Evolutionary conservation across 2,797 vertebrate genomes (phyloP).

Genomic region (Diceros bicornis): DNA sequence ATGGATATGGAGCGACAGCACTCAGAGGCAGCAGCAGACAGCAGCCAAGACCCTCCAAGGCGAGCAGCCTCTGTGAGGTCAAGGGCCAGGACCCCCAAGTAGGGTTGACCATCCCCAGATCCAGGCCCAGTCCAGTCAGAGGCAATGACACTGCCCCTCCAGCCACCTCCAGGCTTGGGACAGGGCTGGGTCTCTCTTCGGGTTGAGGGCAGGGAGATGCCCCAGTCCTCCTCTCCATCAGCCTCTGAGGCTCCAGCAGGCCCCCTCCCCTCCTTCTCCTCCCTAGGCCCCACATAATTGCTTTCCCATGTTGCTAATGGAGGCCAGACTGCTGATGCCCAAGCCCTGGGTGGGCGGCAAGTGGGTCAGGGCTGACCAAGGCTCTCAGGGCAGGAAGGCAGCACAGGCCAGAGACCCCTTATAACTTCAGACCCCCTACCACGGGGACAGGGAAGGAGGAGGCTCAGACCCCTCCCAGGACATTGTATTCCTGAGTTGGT

Average conservation of each 20-base stretch:
- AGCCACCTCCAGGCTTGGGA: not conserved
- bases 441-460: not conserved
- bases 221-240: slow-evolving; percentile 3
- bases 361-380: slow-evolving; percentile 78
- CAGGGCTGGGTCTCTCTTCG: not conserved
- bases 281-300: slow-evolving; percentile 77
- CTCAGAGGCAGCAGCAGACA: not conserved
- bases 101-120: not conserved
- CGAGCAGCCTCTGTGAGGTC: not conserved
- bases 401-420: not conserved
- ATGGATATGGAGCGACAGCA: not conserved
- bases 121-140: not conserved
- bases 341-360: slow-evolving; percentile 76
- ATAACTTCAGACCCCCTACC: not conserved
- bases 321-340: slow-evolving; percentile 84
- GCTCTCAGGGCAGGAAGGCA: slow-evolving; percentile 54
- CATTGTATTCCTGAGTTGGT: not conserved
- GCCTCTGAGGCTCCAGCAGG: slow-evolving; percentile 58
- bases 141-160: not conserved
- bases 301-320: slow-evolving; percentile 86
- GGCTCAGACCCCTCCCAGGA: not conserved
- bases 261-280: slow-evolving; percentile 63
- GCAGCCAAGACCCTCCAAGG: not conserved
- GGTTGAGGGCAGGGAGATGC: slow-evolving; percentile 53
- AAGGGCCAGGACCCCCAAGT: not conserved